These are phyloP conservation scores for Stichopus chloronotus DNA, from an alignment of 35 echinoderm and acorn worm species.

Conservation along the genomic window DNA sequence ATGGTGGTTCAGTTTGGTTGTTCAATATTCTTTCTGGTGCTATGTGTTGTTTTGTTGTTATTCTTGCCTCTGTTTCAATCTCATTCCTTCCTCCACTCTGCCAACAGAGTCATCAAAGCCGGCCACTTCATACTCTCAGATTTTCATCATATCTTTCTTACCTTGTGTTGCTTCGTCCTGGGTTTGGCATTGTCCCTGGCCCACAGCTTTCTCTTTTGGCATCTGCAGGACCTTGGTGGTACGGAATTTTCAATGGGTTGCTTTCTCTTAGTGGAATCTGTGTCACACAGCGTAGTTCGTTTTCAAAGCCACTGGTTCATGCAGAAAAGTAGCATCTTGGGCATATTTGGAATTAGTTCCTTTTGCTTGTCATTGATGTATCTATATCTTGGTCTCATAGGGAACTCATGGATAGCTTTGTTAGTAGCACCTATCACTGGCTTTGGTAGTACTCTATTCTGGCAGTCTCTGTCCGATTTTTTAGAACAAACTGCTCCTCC, in stretches of 20 bases:
- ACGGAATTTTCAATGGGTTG: constrained; percentile 43
- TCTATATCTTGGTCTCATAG: constrained; percentile 36
- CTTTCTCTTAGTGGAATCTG: constrained; percentile 4
- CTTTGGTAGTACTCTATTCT: neutral
- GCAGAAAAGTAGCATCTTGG: neutral
- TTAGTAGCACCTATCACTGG: neutral
- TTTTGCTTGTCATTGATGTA: constrained; percentile 1
- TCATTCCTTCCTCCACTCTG: constrained; percentile 28
- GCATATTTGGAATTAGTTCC: neutral
- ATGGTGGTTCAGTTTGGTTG: constrained; percentile 16
- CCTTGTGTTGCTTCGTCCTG: neutral
- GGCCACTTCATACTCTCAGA: neutral
- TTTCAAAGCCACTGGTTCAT: neutral
- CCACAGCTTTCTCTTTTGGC: constrained; percentile 50
- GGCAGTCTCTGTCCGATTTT: neutral
- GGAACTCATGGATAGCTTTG: constrained; percentile 48
- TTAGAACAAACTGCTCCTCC: constrained; percentile 37
- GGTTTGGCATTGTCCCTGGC: neutral
- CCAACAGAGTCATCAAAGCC: neutral
- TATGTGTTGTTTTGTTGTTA: neutral
- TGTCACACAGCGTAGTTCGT: constrained; percentile 36
- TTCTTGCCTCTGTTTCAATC: constrained; percentile 27
- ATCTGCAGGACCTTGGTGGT: constrained; percentile 31
- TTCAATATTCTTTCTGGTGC: constrained; percentile 8
- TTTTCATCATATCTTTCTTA: constrained; percentile 34